Base-by-base conservation (phyloP, 1,140 invertebrate genomes). In the Diabrotica virgifera region DNA sequence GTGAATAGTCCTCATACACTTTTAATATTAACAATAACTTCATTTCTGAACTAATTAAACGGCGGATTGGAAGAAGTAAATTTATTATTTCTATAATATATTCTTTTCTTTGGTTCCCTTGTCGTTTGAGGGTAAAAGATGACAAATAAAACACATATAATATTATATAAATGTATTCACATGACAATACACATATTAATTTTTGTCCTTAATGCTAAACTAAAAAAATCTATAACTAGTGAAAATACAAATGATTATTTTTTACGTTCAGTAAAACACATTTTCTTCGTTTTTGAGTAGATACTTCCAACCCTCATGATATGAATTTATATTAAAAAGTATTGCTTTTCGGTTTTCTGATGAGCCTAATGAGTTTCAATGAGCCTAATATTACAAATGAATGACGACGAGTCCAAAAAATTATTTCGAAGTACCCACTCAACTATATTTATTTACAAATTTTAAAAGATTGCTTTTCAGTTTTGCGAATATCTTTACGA, bases 121-220 rank as follows among this genome's bases (percentile, higher is more conserved):
- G 5, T 0, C 2, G 9, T 12, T 55, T 12, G 53, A 36, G 51
- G 50, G 14, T 9, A 35, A 53, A 53, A 62, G 46, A 53, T 36
- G 52, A 11, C 53, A 62, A 59, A 6, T n/a, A 14, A 24, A 38
- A 38, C 37, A 9, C 14, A 46, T 62, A 36, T 62, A 36, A 66
- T 70, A 70, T 70, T 74, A 75, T 77, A 78, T 78, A 76, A 76
- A 78, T 78, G 75, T 78, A 78, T 78, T 78, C 75, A 77, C 76
- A 78, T 74, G 76, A 78, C 76, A 73, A 69, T 75, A 77, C 75
- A 77, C 71, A 70, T 74, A 77, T 69, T 70, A 68, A 69, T 72
- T 71, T 70, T 72, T 70, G 52, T 66, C 64, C 66, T 76, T 73
- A 72, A 73, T 64, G 54, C 71, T 72, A 75, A 77, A 74, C 65